phyloP scores from a whole-genome alignment of 2,113 vertebrate genomes.

The Spheniscus mendiculus region DNA sequence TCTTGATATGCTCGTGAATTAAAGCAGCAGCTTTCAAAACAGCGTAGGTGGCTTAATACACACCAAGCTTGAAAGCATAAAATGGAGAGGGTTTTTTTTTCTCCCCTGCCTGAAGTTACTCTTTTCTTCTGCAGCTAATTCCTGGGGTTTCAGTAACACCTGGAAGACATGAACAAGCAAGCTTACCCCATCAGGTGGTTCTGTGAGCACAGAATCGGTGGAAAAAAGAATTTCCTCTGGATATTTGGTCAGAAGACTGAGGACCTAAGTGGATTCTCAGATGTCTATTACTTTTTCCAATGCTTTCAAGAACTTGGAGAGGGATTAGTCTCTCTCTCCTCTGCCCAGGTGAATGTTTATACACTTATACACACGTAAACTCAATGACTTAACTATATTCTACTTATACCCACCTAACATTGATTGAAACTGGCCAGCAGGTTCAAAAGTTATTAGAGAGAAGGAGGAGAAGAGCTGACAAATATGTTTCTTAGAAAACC shows the following conservation, averaged over 20 bases:
- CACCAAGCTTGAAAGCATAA: not conserved
- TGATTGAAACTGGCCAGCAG: not conserved
- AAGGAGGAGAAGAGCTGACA: not conserved
- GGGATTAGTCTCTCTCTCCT: not conserved
- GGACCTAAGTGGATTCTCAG: not conserved
- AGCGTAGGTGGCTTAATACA: not conserved
- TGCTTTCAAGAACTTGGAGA: not conserved
- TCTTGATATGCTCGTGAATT: constrained; percentile 23
- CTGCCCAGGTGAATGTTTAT: not conserved
- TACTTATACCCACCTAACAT: not conserved
- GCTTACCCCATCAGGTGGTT: not conserved
- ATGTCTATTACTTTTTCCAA: not conserved
- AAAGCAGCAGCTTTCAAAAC: constrained; percentile 16
- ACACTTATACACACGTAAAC: not conserved
- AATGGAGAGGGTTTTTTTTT: not conserved
- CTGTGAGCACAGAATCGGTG: not conserved
- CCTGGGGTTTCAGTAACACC: not conserved
- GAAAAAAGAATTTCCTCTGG: not conserved
- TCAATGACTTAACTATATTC: not conserved
- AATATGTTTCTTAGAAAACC: constrained; percentile 26
- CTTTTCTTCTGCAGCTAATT: not conserved
- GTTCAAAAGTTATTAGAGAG: not conserved
- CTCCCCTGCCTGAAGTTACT: not conserved
- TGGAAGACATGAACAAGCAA: not conserved
- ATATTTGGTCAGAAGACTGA: not conserved